Conservation (phyloP, 2,797 vertebrate genomes). For the Lacerta agilis region DNA sequence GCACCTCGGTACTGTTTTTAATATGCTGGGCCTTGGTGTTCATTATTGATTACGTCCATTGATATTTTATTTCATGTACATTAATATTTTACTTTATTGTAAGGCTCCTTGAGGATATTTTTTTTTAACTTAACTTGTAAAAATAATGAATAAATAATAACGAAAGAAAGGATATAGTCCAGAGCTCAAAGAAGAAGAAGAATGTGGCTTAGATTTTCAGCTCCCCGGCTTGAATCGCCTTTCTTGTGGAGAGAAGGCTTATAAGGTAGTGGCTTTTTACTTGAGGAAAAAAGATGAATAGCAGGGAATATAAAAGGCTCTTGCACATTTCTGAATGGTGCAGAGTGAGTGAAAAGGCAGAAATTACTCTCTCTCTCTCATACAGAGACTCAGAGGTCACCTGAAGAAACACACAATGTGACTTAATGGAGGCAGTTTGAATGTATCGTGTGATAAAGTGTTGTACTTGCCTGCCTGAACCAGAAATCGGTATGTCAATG, state of each 20-base stretch:
- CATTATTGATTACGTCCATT: no score
- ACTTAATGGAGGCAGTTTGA: background rate
- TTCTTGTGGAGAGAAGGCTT: background rate
- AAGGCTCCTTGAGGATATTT: no score
- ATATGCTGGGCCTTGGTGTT: no score
- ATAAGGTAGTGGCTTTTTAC: background rate
- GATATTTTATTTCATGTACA: no score
- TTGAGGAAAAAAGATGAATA: background rate
- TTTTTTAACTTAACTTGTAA: no score
- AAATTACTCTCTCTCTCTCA: background rate
- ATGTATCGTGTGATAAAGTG: background rate
- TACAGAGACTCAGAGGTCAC: background rate
- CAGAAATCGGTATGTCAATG: background rate
- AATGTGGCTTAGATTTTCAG: no score
- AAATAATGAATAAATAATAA: no score
- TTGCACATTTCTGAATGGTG: background rate
- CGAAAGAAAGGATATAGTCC: background rate
- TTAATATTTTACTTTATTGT: no score
- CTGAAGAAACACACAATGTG: background rate
- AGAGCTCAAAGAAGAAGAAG: background rate
- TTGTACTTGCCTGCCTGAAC: background rate
- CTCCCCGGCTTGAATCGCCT: background rate
- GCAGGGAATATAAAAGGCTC: background rate
- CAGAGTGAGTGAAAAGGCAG: background rate
- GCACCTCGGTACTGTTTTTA: no score